Evolutionary conservation across 92 coral and sea anemone genomes (phyloP).

Genomic region (Umimayanthus kanabou): DNA sequence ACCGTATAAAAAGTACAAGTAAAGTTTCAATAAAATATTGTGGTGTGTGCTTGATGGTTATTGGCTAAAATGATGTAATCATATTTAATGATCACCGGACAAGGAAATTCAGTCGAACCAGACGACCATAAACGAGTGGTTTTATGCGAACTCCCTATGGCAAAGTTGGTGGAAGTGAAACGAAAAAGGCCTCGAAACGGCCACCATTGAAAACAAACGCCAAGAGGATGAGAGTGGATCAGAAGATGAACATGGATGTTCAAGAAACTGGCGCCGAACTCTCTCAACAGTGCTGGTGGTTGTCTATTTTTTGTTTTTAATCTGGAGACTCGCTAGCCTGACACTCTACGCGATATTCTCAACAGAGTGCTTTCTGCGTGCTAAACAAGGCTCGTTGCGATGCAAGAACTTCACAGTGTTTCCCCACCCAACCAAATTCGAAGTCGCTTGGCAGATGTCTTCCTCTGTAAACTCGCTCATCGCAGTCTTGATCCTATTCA

Average conservation of each 20-base stretch:
- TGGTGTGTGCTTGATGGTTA: not conserved
- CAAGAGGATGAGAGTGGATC: not conserved
- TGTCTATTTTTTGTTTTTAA: constrained; percentile 60
- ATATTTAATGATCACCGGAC: not conserved
- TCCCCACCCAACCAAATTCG: constrained; percentile 75
- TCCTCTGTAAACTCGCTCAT: constrained; percentile 67
- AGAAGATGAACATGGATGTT: not conserved
- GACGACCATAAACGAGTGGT: not conserved
- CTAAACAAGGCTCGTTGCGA: constrained; percentile 79
- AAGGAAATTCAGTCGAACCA: not conserved
- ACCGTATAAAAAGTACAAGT: not conserved
- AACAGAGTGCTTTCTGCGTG: constrained; percentile 83
- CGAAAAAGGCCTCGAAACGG: constrained; percentile 27
- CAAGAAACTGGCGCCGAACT: not conserved
- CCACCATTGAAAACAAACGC: not conserved
- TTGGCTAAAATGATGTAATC: constrained; percentile 22
- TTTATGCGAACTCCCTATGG: not conserved
- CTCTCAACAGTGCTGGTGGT: not conserved
- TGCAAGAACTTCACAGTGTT: constrained; percentile 75
- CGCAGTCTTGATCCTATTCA: constrained; percentile 52
- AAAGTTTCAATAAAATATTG: too few relatives aligned
- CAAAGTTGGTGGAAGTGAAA: not conserved
- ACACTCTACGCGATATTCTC: constrained; percentile 73
- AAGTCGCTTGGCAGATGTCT: constrained; percentile 81
- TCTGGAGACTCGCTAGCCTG: constrained; percentile 66